phyloP scores from a whole-genome alignment of 2,113 vertebrate genomes.

The Pseudorectes ferrugineus region DNA sequence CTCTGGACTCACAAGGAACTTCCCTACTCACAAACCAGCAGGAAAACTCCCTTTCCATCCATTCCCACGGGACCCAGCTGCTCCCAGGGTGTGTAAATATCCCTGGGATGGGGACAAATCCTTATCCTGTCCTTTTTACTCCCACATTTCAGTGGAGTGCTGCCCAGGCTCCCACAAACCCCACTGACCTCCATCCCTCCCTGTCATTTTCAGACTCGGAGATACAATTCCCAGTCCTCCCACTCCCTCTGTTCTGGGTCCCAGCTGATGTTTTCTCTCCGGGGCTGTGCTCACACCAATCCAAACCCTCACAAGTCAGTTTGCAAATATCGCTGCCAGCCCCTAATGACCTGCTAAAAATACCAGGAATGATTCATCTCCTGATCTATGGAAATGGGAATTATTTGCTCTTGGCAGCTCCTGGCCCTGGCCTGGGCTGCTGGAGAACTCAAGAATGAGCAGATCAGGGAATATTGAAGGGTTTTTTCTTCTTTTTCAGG shows the following conservation, averaged over 20 bases:
- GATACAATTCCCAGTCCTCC: not conserved
- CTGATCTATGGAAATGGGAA: not conserved
- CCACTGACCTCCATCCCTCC: not conserved
- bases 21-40: not conserved
- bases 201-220: not conserved
- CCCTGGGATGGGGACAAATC: accelerated
- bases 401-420: conserved; percentile 5
- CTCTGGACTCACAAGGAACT: not conserved
- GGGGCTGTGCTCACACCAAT: not conserved
- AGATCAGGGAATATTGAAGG: not conserved
- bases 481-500: not conserved
- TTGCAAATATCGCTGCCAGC: not conserved
- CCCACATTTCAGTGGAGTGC: accelerated
- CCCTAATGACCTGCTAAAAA: conserved; percentile 54
- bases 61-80: accelerated
- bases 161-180: not conserved
- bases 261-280: not conserved
- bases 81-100: not conserved
- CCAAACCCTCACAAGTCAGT: not conserved
- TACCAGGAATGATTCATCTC: conserved; percentile 16
- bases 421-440: not conserved
- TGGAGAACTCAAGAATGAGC: not conserved
- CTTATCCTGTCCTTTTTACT: accelerated
- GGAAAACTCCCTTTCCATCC: accelerated
- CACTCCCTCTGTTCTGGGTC: not conserved